phyloP scores from a whole-genome alignment of 2,888 invertebrate genomes.

The Philonicus albiceps region DNA sequence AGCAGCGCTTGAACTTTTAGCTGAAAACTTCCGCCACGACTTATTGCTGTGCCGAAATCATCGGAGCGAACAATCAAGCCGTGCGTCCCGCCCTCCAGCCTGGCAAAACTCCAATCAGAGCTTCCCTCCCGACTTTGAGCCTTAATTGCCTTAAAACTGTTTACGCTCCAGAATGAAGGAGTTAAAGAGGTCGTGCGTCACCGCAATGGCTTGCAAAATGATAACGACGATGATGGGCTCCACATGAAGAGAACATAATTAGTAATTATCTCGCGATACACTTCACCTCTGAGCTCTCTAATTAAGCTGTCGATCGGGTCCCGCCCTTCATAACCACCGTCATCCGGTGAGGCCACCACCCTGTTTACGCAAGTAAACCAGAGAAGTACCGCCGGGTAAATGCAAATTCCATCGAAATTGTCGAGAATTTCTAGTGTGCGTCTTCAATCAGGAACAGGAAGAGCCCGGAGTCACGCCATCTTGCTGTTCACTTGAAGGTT shows the following conservation, averaged over 20 bases:
- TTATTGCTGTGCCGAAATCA: background rate
- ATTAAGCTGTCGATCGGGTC: background rate
- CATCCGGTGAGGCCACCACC: background rate
- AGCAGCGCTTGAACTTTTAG: background rate
- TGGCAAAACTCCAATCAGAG: background rate
- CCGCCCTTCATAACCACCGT: background rate
- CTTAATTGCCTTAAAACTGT: background rate
- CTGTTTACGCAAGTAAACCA: background rate
- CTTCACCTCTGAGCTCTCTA: background rate
- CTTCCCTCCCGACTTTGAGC: background rate
- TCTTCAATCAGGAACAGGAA: constrained; percentile 13
- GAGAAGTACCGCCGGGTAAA: background rate
- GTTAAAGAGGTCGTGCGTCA: background rate
- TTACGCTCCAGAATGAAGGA: background rate
- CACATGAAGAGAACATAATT: background rate
- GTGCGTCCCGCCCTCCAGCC: background rate
- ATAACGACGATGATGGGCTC: background rate
- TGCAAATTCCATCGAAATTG: constrained; percentile 7
- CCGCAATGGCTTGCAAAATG: background rate
- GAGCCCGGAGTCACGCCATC: constrained; percentile 5
- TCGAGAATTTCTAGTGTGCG: background rate
- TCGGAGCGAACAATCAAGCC: background rate
- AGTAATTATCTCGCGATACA: background rate
- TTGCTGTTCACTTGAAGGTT: constrained; percentile 22
- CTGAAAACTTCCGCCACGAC: background rate